phyloP scores from a whole-genome alignment of 2,888 invertebrate genomes.

The Crocallis elinguaria region DNA sequence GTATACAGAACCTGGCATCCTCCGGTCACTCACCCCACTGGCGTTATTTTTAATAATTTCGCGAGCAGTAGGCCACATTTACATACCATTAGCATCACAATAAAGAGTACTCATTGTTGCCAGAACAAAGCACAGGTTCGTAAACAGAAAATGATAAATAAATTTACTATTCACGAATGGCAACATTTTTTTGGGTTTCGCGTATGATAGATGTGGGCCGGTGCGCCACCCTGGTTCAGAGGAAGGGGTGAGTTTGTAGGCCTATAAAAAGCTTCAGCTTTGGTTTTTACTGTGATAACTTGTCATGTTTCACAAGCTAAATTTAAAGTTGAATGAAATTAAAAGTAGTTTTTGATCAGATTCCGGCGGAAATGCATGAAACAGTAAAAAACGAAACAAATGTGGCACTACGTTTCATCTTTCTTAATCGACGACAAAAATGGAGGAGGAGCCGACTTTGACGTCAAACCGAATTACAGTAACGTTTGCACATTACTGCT shows the following conservation, averaged over 20 bases:
- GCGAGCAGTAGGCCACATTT: slow-evolving; percentile 46
- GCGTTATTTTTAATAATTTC: slow-evolving; percentile 49
- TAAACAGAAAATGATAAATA: slow-evolving; percentile 39
- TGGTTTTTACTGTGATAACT: not conserved
- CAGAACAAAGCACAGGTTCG: slow-evolving; percentile 36
- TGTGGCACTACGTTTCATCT: no score
- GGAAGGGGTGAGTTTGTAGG: not conserved
- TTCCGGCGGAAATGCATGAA: no score
- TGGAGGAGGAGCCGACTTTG: no score
- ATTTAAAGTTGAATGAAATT: no score
- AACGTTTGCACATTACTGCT: no score
- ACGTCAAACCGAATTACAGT: no score
- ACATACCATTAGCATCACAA: slow-evolving; percentile 65
- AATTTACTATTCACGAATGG: slow-evolving; percentile 35
- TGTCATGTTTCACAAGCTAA: no score
- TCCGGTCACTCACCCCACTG: slow-evolving; percentile 27
- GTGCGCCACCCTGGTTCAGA: no score
- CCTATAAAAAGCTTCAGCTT: not conserved
- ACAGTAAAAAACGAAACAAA: no score
- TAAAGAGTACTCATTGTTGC: slow-evolving; percentile 41
- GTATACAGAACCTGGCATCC: slow-evolving; percentile 22
- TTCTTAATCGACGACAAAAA: no score
- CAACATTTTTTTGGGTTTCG: slow-evolving; percentile 28
- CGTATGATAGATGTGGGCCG: slow-evolving; percentile 18
- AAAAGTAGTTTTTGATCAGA: no score